A percentile compares a stretch with the other conserved stretches of the same genome.
phyloP scores from a whole-genome alignment of 2,888 invertebrate species.

The Philhelius pedissequus region DNA sequence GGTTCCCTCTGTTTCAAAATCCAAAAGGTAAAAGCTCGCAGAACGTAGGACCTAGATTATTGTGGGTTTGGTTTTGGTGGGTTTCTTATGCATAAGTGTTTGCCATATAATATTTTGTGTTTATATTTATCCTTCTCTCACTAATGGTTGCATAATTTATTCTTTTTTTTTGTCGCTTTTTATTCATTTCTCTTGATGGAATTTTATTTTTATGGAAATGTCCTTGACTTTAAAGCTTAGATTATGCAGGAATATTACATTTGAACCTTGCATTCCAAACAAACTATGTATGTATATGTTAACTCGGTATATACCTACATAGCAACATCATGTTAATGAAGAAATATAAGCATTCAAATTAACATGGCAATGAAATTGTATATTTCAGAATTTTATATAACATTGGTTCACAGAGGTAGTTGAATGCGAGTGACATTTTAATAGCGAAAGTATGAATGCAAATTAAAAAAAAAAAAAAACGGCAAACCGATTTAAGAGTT shows the following conservation, averaged over 20 bases:
- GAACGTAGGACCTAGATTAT: neutral
- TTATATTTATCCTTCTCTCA: neutral
- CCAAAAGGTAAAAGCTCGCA: neutral
- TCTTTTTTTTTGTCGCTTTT: neutral
- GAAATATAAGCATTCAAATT: conserved; percentile 3
- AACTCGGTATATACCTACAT: too few relatives aligned
- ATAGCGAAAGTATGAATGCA: neutral
- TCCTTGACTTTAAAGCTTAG: conserved; percentile 15
- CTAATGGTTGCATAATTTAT: conserved; percentile 5
- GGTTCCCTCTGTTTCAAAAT: neutral
- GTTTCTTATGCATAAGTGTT: neutral
- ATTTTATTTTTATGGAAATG: conserved; percentile 24
- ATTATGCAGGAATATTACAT: neutral
- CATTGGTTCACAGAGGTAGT: neutral
- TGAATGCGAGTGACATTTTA: neutral
- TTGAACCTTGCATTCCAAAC: neutral
- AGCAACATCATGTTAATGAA: neutral
- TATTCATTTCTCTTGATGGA: neutral
- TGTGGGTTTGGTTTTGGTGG: neutral
- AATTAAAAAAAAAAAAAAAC: neutral
- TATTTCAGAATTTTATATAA: neutral
- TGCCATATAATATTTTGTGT: conserved; percentile 8
- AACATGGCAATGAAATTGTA: conserved; percentile 16
- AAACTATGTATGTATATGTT: neutral
- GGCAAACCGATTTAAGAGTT: neutral